Percentiles rank a stretch among this genome's conserved stretches.
Conservation (phyloP, 2,797 vertebrate genomes). For the Zenarchopterus dispar region DNA sequence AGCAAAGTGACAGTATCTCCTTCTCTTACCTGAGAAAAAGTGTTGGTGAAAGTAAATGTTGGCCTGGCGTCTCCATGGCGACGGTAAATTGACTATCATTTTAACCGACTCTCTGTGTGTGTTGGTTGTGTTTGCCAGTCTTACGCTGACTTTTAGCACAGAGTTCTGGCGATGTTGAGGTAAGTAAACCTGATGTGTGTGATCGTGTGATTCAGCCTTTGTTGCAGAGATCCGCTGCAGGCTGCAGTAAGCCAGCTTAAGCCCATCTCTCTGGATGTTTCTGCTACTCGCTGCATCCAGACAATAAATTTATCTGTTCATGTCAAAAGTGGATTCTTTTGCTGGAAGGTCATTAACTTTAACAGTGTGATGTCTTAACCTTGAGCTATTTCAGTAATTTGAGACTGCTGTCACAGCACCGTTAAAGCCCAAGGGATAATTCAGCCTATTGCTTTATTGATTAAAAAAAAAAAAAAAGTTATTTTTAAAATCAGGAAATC, state of each 20-base stretch:
- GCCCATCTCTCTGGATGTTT: neutral
- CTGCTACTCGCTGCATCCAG: neutral
- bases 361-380: constrained; percentile 1
- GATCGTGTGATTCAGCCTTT: constrained; percentile 3
- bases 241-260: neutral
- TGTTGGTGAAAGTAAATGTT: constrained; percentile 12
- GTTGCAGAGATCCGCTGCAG: neutral
- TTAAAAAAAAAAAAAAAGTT: too few relatives aligned
- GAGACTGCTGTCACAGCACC: constrained; percentile 8
- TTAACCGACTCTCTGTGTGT: neutral
- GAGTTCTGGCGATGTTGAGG: constrained; percentile 1
- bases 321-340: constrained; percentile 9
- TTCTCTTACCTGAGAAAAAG: neutral
- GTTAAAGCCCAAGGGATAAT: neutral
- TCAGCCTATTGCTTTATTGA: too few relatives aligned
- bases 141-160: neutral
- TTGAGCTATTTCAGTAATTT: neutral
- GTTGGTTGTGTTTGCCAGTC: constrained; percentile 1
- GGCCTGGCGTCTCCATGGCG: constrained; percentile 19
- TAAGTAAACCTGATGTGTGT: neutral
- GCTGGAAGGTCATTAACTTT: neutral
- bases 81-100: constrained; percentile 7
- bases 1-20: constrained; percentile 15
- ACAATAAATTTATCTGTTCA: neutral
- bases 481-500: too few relatives aligned